phyloP scores from a whole-genome alignment of 92 coral and sea anemone species.

The Porites lobata region DNA sequence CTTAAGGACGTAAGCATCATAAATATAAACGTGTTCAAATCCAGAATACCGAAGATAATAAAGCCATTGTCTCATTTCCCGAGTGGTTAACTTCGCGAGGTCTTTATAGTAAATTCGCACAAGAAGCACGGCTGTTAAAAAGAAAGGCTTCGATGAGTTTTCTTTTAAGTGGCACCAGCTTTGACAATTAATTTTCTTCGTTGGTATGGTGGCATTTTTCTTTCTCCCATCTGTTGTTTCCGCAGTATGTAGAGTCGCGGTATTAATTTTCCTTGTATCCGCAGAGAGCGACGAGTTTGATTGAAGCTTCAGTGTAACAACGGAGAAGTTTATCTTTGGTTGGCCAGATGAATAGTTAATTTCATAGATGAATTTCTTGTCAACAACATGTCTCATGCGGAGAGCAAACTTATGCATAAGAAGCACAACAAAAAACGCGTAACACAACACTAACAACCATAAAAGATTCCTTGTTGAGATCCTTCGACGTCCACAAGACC shows the following conservation, averaged over 20 bases:
- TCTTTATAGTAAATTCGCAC: slow-evolving; percentile 61
- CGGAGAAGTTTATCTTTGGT: neutral
- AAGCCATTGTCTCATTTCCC: slow-evolving; percentile 75
- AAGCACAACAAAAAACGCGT: neutral
- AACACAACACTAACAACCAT: neutral
- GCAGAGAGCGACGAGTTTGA: neutral
- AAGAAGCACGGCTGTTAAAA: slow-evolving; percentile 70
- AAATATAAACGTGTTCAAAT: slow-evolving; percentile 66
- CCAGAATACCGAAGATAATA: slow-evolving; percentile 70
- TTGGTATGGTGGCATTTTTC: neutral
- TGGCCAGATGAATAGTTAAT: neutral
- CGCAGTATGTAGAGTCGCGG: neutral
- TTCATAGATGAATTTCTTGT: neutral
- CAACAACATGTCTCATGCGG: neutral
- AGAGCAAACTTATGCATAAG: neutral
- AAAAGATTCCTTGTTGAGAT: neutral
- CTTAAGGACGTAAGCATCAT: slow-evolving; percentile 61
- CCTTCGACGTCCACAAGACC: neutral
- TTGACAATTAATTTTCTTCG: slow-evolving; percentile 6
- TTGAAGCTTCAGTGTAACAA: neutral
- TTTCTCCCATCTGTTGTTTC: neutral
- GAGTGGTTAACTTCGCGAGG: slow-evolving; percentile 56
- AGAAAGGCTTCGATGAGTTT: slow-evolving; percentile 52
- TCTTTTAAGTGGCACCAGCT: slow-evolving; percentile 65
- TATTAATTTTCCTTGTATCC: neutral